Conservation (phyloP, 2,888 invertebrate genomes). For the Caenorhabditis auriculariae region DNA sequence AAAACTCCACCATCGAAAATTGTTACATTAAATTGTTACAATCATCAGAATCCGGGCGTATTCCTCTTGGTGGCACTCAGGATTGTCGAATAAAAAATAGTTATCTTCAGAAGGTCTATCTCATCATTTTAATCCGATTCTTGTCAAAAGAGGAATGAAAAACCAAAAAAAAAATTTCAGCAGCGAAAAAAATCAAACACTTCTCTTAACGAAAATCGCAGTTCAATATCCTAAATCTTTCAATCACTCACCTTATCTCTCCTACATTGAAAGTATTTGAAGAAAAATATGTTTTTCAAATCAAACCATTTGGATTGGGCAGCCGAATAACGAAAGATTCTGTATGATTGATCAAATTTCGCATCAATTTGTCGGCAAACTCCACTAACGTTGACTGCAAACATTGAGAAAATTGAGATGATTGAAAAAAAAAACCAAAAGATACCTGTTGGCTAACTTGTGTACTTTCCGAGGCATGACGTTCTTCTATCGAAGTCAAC, state of each 20-base stretch:
- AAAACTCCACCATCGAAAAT: constrained; percentile 19
- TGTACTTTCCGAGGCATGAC: constrained; percentile 62
- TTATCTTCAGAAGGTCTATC: no score
- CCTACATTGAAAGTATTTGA: not conserved
- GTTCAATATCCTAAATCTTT: no score
- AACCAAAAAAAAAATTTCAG: no score
- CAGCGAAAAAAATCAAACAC: no score
- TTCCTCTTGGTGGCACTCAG: no score
- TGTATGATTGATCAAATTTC: constrained; percentile 87
- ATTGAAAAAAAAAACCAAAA: not conserved
- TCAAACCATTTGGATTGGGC: constrained; percentile 26
- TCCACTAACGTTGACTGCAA: constrained; percentile 66
- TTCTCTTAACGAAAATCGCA: no score
- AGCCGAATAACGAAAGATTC: constrained; percentile 81
- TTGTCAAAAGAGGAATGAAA: no score
- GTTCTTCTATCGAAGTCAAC: constrained; percentile 66
- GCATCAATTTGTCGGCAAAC: constrained; percentile 83
- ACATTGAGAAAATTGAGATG: not conserved
- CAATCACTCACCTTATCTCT: no score
- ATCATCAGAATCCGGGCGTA: no score
- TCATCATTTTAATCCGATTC: no score
- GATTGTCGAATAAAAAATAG: no score
- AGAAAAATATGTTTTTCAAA: not conserved
- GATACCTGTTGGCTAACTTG: constrained; percentile 56
- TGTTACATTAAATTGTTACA: no score